Evolutionary conservation across 2,797 vertebrate species (phyloP).

Genomic region (Geotrypetes seraphini): DNA sequence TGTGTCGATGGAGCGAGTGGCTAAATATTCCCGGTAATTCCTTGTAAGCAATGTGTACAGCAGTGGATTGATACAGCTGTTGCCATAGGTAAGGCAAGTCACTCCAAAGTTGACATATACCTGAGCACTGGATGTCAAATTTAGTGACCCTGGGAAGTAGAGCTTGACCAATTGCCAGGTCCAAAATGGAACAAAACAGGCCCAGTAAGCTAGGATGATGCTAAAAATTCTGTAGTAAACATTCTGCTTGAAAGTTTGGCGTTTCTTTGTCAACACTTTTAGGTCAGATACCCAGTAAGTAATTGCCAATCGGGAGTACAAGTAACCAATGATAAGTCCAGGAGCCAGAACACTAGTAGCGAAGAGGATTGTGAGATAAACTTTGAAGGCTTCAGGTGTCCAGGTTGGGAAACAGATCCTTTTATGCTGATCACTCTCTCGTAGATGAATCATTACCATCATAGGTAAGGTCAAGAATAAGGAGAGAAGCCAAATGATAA

Average conservation of each 20-base stretch:
- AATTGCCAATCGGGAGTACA: slow-evolving; percentile 50
- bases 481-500: slow-evolving; percentile 48
- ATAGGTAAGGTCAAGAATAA: slow-evolving; percentile 65
- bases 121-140: slow-evolving; percentile 44
- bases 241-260: slow-evolving; percentile 39
- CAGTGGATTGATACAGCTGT: slow-evolving; percentile 76
- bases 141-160: slow-evolving; percentile 49
- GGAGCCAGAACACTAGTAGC: slow-evolving; percentile 59
- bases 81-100: slow-evolving; percentile 75
- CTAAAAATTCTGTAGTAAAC: slow-evolving; percentile 63
- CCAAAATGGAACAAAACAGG: slow-evolving; percentile 80
- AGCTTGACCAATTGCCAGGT: slow-evolving; percentile 69
- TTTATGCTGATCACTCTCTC: slow-evolving; percentile 48
- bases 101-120: slow-evolving; percentile 73
- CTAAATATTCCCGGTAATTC: slow-evolving; percentile 49
- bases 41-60: slow-evolving; percentile 68
- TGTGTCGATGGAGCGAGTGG: not conserved
- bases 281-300: slow-evolving; percentile 44
- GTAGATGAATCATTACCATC: slow-evolving; percentile 71
- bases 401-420: slow-evolving; percentile 72
- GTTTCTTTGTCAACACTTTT: not conserved
- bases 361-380: slow-evolving; percentile 65
- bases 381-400: slow-evolving; percentile 58
- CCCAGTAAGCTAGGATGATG: slow-evolving; percentile 69
- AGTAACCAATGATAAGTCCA: slow-evolving; percentile 46